Base-by-base conservation (phyloP, 2,113 vertebrate genomes). In the Chaenogobius annularis region DNA sequence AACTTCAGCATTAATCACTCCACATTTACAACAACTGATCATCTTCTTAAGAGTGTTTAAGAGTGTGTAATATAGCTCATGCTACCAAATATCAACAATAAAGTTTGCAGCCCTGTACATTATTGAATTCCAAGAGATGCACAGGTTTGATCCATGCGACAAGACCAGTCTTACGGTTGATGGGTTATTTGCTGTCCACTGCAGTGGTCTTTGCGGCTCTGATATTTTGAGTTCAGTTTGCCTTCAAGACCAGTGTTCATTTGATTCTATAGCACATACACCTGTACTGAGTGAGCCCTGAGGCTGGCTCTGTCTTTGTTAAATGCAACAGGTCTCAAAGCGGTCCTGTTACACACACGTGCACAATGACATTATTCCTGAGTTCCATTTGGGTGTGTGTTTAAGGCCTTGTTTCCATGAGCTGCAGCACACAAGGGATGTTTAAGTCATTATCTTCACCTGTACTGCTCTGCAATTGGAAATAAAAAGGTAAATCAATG, bases 321-420 rank as follows among this genome's bases (percentile, higher is more conserved):
- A 47, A 76, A 64, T 47, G 47, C 11, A 84, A 64, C 54, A 35
- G 68, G 68, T 66, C 69, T 82, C 66, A 63, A 50, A 46, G 55
- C 26, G 46, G 55, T 61, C 46, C 13, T 26, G 66, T 20, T 40
- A 81, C 67, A 62, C 55, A 58, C 74, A 76, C 74, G 72, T 85
- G 26, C 26, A 61, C 2, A 61, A 70, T 74, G 64, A 75, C 50
- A 40, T 63, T 17, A 43, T 70, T 86, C 80, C 86, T 77, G 40
- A 47, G 15, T 66, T 58, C 11, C 52, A 20, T 75, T 74, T n/a
- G 23, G 9, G 40, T 59, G 37, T 15, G 35, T 10, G 68, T 66
- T 74, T 13, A 69, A 2, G 0, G 40, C 50, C 43, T 11, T 68
- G 65, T 54, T 15, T 11, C n/a, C 58, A 65, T 56, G 13, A 43